phyloP scores from a whole-genome alignment of 2,888 invertebrate genomes.

The Plebejus melissa region DNA sequence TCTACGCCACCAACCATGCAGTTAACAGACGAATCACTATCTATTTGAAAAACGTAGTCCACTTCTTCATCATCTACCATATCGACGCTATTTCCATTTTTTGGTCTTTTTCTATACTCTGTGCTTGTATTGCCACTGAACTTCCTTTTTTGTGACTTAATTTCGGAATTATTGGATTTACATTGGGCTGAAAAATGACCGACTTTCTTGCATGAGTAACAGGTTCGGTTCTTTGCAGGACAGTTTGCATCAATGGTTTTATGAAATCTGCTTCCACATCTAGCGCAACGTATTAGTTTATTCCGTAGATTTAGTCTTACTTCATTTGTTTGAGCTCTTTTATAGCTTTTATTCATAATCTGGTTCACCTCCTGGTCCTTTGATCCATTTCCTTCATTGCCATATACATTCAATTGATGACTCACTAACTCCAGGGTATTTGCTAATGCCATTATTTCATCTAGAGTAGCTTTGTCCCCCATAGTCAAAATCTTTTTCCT shows the following conservation, averaged over 20 bases:
- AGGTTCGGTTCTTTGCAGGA: constrained; percentile 20
- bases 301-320: neutral
- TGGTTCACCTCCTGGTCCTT: constrained; percentile 14
- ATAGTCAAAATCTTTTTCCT: neutral
- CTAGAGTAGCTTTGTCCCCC: neutral
- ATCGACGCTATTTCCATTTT: too few relatives aligned
- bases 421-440: constrained; percentile 26
- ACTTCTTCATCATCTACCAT: neutral
- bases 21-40: neutral
- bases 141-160: constrained; percentile 33
- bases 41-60: constrained; percentile 6
- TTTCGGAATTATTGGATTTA: constrained; percentile 30
- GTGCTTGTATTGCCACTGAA: too few relatives aligned
- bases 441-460: constrained; percentile 32
- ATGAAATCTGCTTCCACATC: constrained; percentile 30
- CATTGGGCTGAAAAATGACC: too few relatives aligned
- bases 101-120: too few relatives aligned
- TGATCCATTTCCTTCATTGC: too few relatives aligned
- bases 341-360: constrained; percentile 32
- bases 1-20: constrained; percentile 1
- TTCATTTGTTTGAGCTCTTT: neutral
- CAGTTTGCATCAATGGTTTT: constrained; percentile 22
- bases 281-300: neutral
- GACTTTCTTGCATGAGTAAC: too few relatives aligned
- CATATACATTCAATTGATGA: too few relatives aligned